These are phyloP conservation scores for Actinostola sp. DNA, from an alignment of 92 coral and sea anemone genomes.

Conservation along the genomic window DNA sequence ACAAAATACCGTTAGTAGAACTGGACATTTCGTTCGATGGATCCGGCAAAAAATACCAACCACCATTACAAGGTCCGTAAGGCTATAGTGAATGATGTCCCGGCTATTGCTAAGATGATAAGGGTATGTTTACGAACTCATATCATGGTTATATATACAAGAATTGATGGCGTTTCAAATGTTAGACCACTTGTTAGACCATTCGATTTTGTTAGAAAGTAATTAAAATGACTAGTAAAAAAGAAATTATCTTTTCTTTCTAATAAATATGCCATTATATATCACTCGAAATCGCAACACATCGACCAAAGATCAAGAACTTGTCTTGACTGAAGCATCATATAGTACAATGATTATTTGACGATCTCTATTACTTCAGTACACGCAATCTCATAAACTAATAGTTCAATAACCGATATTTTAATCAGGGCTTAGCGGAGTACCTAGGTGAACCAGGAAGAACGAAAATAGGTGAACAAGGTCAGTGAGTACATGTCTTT, in stretches of 20 bases:
- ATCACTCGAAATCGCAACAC: no score
- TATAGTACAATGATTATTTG: no score
- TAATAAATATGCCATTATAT: no score
- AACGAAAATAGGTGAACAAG: conserved; percentile 70
- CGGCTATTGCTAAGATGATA: conserved; percentile 74
- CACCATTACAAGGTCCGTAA: conserved; percentile 41
- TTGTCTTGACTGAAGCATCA: no score
- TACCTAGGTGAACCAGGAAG: conserved; percentile 66
- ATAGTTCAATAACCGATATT: background rate
- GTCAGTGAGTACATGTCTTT: conserved; percentile 8
- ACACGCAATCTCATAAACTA: no score
- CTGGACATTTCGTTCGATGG: no score
- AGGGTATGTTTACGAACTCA: conserved; percentile 34
- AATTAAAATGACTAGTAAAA: no score
- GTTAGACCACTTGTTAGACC: background rate
- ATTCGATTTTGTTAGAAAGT: no score
- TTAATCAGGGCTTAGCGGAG: conserved; percentile 71
- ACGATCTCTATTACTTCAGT: background rate
- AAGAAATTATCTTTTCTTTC: no score
- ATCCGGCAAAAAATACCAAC: background rate
- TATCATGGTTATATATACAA: background rate
- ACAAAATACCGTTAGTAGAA: no score
- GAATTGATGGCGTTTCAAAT: background rate
- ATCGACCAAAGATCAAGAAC: no score
- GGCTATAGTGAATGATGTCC: conserved; percentile 59